A percentile compares a stretch with the other conserved stretches of the same genome.
These are phyloP conservation scores for Sphaeramia orbicularis DNA, from an alignment of 2,797 vertebrate genomes.

Conservation along the genomic window DNA sequence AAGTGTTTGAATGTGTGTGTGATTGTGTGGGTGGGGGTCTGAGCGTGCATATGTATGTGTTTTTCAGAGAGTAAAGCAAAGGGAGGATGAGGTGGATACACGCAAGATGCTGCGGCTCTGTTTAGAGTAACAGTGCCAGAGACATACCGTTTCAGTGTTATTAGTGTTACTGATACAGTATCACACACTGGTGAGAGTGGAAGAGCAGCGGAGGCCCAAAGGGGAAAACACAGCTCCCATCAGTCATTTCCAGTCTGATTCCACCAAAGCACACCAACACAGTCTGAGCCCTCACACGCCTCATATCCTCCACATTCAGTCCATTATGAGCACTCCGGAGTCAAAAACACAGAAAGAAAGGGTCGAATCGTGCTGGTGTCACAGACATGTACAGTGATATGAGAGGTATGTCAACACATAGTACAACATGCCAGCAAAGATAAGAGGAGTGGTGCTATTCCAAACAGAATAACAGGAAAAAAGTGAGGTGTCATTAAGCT, in stretches of 20 bases:
- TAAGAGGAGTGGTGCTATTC: slow-evolving; percentile 10
- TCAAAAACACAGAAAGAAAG: slow-evolving; percentile 5
- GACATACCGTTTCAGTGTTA: slow-evolving; percentile 30
- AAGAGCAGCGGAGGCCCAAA: slow-evolving; percentile 50
- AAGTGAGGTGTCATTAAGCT: slow-evolving; percentile 12
- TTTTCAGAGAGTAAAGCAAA: slow-evolving; percentile 25
- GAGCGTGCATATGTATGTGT: slow-evolving; percentile 26
- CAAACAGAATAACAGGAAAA: slow-evolving; percentile 27
- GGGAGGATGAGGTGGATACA: slow-evolving; percentile 10
- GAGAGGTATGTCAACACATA: slow-evolving; percentile 28
- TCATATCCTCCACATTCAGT: slow-evolving; percentile 18
- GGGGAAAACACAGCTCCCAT: slow-evolving; percentile 18
- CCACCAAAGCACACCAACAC: slow-evolving; percentile 35
- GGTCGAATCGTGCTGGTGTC: slow-evolving; percentile 7
- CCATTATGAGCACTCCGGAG: not conserved
- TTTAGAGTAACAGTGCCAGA: slow-evolving; percentile 44
- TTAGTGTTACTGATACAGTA: slow-evolving; percentile 43
- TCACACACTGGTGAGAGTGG: slow-evolving; percentile 37
- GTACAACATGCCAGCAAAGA: slow-evolving; percentile 29
- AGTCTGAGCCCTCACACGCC: slow-evolving; percentile 3
- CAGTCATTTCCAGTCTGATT: slow-evolving; percentile 48
- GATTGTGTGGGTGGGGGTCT: slow-evolving; percentile 56
- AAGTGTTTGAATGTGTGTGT: slow-evolving; percentile 63
- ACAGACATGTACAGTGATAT: slow-evolving; percentile 11
- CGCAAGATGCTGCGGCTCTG: slow-evolving; percentile 28